These are phyloP conservation scores for Sarcophaga peregrina DNA, from an alignment of 1,140 invertebrate genomes.

Conservation along the genomic window DNA sequence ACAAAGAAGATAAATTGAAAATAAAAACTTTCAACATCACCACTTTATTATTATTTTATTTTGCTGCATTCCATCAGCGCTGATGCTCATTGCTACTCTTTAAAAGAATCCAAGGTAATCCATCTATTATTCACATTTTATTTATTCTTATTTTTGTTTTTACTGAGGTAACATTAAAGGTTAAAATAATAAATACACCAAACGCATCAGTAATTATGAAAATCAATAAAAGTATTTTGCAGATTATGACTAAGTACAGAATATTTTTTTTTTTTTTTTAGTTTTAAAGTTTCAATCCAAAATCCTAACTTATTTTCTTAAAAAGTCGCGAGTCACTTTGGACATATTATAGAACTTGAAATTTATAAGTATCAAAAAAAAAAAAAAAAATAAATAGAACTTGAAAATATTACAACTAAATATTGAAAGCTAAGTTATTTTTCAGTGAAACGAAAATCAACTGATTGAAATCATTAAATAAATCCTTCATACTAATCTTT, in stretches of 20 bases:
- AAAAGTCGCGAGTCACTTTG: no score
- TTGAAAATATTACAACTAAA: no score
- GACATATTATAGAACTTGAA: no score
- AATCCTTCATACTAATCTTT: neutral
- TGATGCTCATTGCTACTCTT: neutral
- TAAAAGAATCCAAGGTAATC: slow-evolving; percentile 10
- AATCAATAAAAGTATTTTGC: neutral
- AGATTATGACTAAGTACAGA: no score
- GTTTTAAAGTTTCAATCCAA: no score
- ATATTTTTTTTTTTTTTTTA: no score
- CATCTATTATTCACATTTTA: neutral
- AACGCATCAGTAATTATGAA: neutral
- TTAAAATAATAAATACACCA: slow-evolving; percentile 16
- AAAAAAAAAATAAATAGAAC: no score
- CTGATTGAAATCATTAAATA: no score
- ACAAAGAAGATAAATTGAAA: neutral
- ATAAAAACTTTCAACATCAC: slow-evolving; percentile 8
- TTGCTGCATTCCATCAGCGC: neutral
- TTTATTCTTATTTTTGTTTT: neutral
- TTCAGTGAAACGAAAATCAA: no score
- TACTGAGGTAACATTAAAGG: neutral
- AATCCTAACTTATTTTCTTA: no score
- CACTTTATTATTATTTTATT: neutral
- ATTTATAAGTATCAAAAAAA: no score
- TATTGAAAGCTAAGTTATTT: no score